phyloP scores from a whole-genome alignment of 2,113 vertebrate genomes.

The Trogon surrucura region DNA sequence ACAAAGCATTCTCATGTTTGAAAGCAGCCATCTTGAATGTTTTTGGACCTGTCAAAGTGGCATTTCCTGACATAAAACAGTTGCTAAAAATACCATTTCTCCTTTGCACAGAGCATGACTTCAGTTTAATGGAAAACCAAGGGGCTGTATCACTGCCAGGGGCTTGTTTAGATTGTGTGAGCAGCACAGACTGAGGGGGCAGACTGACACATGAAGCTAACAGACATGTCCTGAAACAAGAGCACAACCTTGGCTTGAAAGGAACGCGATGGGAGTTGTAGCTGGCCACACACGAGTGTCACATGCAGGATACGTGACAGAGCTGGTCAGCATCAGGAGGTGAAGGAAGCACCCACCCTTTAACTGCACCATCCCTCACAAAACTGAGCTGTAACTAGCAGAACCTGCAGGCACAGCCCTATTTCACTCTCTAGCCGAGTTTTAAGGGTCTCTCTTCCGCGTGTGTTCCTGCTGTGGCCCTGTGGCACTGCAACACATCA shows the following conservation, averaged over 20 bases:
- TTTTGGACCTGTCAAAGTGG: not conserved
- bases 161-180: not conserved
- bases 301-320: accelerated
- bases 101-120: not conserved
- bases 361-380: not conserved
- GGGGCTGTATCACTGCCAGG: not conserved
- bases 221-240: not conserved
- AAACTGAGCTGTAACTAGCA: not conserved
- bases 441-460: not conserved
- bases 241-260: not conserved
- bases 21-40: not conserved
- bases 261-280: not conserved
- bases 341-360: not conserved
- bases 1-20: not conserved
- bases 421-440: not conserved
- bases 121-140: not conserved
- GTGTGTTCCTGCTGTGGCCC: accelerated
- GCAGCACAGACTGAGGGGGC: not conserved
- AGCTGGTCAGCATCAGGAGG: not conserved
- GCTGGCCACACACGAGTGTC: accelerated
- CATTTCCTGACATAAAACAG: constrained; percentile 16
- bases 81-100: not conserved
- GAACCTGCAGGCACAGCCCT: not conserved
- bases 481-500: not conserved
- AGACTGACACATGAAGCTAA: not conserved